Base-by-base conservation (phyloP, 2,797 vertebrate genomes). In the Sorex maritimensis region DNA sequence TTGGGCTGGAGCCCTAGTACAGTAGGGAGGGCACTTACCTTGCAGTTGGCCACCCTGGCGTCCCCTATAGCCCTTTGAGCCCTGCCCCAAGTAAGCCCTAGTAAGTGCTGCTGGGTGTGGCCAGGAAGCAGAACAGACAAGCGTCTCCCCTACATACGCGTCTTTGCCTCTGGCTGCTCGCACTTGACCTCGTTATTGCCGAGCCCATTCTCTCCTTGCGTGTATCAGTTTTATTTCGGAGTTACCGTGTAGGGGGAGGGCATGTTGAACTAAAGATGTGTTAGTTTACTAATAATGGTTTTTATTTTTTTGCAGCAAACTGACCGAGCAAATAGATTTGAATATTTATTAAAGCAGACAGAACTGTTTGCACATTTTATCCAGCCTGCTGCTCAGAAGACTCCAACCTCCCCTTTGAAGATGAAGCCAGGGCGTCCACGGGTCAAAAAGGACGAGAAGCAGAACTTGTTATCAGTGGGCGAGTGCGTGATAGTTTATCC, bases 351-450 rank as follows among this genome's bases (percentile, higher is more conserved):
- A 98, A 99, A 99, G 98, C 99, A 99, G 98, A 99, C 99, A 21
- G 99, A 99, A 97, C 94, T 99, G 96, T 99, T 99, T 98, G 99
- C 99, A 96, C 99, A 99, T 97, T 99, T 99, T 97, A 99, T 99
- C 97, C 99, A 99, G 97, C 99, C 99, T 75, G 99, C 99, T 65
- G 99, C 99, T 90, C 99, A 99, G 97, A 99, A 99, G 97, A 99
- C 99, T 67, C 99, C 99, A 65, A 99, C 99, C n/a, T 99, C 99
- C 74, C 99, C 99, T 52, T 97, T 99, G 96, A 99, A 99, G 98
- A 99, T 99, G 99, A 99, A 99, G 95, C 99, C 99, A 3, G 99
- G 99, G 10, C 99, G 99, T 15, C 99, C 99, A 85, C 99, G 99
- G 92, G 98, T 99, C 95, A 99, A 99, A 97, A 99, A 99, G 92